These are phyloP conservation scores for Poeciliopsis prolifica DNA, from an alignment of 2,113 vertebrate genomes.

Conservation along the genomic window DNA sequence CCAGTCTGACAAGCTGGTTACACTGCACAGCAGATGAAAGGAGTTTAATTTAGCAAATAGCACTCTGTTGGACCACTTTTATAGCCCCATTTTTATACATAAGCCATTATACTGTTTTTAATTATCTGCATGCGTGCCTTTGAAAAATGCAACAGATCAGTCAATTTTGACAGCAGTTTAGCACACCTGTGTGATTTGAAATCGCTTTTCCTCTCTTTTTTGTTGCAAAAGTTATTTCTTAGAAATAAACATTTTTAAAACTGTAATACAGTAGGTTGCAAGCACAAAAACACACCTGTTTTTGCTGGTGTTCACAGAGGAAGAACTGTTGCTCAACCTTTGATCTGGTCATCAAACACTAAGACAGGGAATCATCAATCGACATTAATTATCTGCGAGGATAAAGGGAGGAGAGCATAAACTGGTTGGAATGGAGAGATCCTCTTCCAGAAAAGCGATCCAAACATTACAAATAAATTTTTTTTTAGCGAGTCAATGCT, in stretches of 20 bases:
- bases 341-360: slow-evolving; percentile 72
- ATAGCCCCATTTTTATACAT: not conserved
- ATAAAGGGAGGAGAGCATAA: slow-evolving; percentile 45
- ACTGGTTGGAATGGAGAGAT: slow-evolving; percentile 21
- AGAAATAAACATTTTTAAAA: slow-evolving; percentile 14
- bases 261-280: slow-evolving; percentile 6
- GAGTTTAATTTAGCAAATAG: slow-evolving; percentile 39
- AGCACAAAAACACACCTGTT: slow-evolving; percentile 57
- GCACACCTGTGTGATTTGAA: not conserved
- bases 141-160: not conserved
- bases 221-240: not conserved
- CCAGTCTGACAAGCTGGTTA: slow-evolving; percentile 47
- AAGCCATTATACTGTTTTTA: not conserved
- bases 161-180: not conserved
- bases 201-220: not conserved
- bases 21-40: slow-evolving; percentile 35
- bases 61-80: slow-evolving; percentile 27
- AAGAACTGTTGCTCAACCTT: slow-evolving; percentile 56
- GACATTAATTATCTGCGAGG: slow-evolving; percentile 41
- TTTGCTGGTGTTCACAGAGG: slow-evolving; percentile 23
- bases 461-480: not conserved
- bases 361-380: slow-evolving; percentile 39
- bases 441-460: slow-evolving; percentile 16
- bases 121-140: not conserved
- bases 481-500: not conserved